Percentiles rank a stretch among this genome's conserved stretches.
phyloP scores from a whole-genome alignment of 2,797 vertebrate species.

The Champsocephalus esox region DNA sequence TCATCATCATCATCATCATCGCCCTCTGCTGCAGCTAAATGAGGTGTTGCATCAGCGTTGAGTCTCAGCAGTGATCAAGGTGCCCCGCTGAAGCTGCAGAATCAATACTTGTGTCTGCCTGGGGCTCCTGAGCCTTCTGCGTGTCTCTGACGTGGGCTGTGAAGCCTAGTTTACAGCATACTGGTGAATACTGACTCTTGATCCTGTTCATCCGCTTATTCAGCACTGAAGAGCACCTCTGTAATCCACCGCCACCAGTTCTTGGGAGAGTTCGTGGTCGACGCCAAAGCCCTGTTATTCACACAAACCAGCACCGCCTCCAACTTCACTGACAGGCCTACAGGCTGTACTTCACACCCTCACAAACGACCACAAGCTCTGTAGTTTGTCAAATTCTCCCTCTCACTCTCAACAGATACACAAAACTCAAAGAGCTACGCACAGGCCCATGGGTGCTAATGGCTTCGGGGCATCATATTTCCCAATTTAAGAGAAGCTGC shows the following conservation, averaged over 20 bases:
- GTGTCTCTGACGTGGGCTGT: slow-evolving; percentile 56
- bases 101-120: slow-evolving; percentile 62
- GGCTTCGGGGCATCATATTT: slow-evolving; percentile 46
- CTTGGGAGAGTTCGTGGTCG: slow-evolving; percentile 61
- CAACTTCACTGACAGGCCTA: slow-evolving; percentile 33
- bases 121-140: slow-evolving; percentile 48
- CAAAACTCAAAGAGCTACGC: slow-evolving; percentile 24
- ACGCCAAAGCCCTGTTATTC: slow-evolving; percentile 62
- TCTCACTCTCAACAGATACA: slow-evolving; percentile 29
- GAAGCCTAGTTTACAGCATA: slow-evolving; percentile 59
- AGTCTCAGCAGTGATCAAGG: slow-evolving; percentile 47
- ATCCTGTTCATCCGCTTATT: slow-evolving; percentile 73
- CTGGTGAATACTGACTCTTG: slow-evolving; percentile 63
- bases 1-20: slow-evolving; percentile 34
- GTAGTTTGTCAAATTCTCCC: slow-evolving; percentile 23
- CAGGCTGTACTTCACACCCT: slow-evolving; percentile 15
- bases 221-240: slow-evolving; percentile 68
- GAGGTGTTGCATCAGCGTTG: slow-evolving; percentile 25
- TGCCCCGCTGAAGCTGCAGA: slow-evolving; percentile 42
- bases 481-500: slow-evolving; percentile 20
- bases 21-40: slow-evolving; percentile 20
- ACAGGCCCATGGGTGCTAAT: slow-evolving; percentile 17
- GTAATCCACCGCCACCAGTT: slow-evolving; percentile 60
- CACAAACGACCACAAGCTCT: slow-evolving; percentile 26
- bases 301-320: slow-evolving; percentile 30